A percentile compares a stretch with the other conserved stretches of the same genome.
These are phyloP conservation scores for Periophthalmodon schlosseri DNA, from an alignment of 2,113 vertebrate genomes.

Conservation along the genomic window DNA sequence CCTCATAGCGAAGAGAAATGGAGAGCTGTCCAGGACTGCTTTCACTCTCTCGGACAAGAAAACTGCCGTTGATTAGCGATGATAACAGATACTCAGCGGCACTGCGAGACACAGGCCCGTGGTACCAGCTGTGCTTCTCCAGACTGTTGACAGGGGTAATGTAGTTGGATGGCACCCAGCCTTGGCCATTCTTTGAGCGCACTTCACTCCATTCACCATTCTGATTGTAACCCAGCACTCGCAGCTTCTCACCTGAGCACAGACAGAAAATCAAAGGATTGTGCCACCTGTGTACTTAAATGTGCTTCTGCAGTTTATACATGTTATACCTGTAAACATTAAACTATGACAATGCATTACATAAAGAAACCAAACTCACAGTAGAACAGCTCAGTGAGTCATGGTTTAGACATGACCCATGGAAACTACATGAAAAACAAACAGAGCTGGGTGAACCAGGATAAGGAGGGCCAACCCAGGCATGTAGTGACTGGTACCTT, in stretches of 20 bases:
- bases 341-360: not conserved
- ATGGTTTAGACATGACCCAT: not conserved
- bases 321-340: not conserved
- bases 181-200: slow-evolving; percentile 96
- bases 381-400: slow-evolving; percentile 5
- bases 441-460: slow-evolving; percentile 37
- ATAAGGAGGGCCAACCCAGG: slow-evolving; percentile 40
- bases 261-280: not conserved
- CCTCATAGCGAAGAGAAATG: slow-evolving; percentile 96
- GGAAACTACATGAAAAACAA: slow-evolving; percentile 48
- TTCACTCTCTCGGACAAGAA: slow-evolving; percentile 96
- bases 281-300: not conserved
- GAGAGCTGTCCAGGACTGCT: slow-evolving; percentile 98
- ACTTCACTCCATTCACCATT: slow-evolving; percentile 99
- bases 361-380: not conserved
- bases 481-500: slow-evolving; percentile 55
- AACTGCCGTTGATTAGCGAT: slow-evolving; percentile 97
- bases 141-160: slow-evolving; percentile 98
- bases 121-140: slow-evolving; percentile 99
- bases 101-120: slow-evolving; percentile 94
- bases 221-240: slow-evolving; percentile 98
- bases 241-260: slow-evolving; percentile 90
- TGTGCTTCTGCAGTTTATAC: not conserved
- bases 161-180: slow-evolving; percentile 99
- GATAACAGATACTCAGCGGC: slow-evolving; percentile 96